Evolutionary conservation across 2,888 invertebrate species (phyloP), one percentile per base, ranked within the genome.

Genomic region (Apotomis turbidana): DNA sequence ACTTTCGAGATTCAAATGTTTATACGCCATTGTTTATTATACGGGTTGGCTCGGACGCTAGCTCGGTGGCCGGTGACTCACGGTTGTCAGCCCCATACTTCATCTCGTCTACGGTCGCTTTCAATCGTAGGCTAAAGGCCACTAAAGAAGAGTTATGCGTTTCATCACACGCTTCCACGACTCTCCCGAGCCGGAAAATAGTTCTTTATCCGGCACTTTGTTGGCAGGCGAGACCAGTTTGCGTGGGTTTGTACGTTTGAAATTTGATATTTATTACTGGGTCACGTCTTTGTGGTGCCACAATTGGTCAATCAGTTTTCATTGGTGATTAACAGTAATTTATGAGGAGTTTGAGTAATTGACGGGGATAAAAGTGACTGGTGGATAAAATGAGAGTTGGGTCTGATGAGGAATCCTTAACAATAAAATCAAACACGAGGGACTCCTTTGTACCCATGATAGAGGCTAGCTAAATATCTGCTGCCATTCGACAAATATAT

Each of bases 21-120:
- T 57, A 57, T 57, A 64, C 44, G 66, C 27, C 66, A 55, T 57
- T 66, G n/a, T 51, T 57, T n/a, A 66, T 13, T 36, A 55, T 6
- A 27, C 5, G 9, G 49, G 9, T 49, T 9, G 12, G 9, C 8
- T 41, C 52, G 63, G 12, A 15, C 41, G 46, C 81, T 78, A 82
- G 78, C 83, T 78, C 81, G 87, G 90, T 88, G 90, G 90, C 81
- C 87, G 74, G 78, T 87, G 86, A 88, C 80, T 87, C 88, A 87
- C 78, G 76, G 68, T 76, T 75, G 78, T 76, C 78, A 76, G 73
- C 74, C 74, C 76, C 74, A 78, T 78, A 77, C 79, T 76, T 78
- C 78, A 77, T 77, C 74, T 76, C 61, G 62, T 67, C 61, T 68
- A 73, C 67, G 54, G 67, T 62, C 67, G 67, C 63, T 72, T 72